Conservation (phyloP, 2,888 invertebrate species). For the Cephus nigrinus region DNA sequence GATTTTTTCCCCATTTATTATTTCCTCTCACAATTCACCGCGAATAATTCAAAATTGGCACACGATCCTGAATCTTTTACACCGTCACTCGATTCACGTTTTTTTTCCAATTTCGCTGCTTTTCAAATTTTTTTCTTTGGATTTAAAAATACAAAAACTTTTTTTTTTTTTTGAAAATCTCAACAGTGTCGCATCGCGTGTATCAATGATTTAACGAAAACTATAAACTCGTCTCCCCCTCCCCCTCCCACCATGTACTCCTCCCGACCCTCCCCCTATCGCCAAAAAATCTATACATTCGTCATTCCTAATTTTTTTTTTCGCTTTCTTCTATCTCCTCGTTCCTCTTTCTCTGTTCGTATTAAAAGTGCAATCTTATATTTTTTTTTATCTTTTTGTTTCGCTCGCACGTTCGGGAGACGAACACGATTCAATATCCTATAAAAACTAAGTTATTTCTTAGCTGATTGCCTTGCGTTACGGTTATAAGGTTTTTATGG, state of each 20-base stretch:
- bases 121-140: constrained; percentile 29
- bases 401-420: constrained; percentile 31
- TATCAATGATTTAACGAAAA: no score
- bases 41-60: neutral
- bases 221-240: neutral
- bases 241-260: constrained; percentile 11
- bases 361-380: constrained; percentile 4
- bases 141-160: constrained; percentile 47
- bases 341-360: constrained; percentile 10
- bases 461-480: constrained; percentile 67
- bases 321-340: constrained; percentile 13
- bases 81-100: neutral
- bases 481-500: constrained; percentile 36
- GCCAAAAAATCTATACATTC: constrained; percentile 13
- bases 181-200: constrained; percentile 29
- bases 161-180: constrained; percentile 39
- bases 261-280: constrained; percentile 28
- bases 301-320: constrained; percentile 13
- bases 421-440: constrained; percentile 62
- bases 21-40: neutral
- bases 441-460: constrained; percentile 66
- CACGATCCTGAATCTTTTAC: neutral
- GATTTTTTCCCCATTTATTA: constrained; percentile 5
- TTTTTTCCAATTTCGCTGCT: constrained; percentile 16
- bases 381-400: constrained; percentile 6